Percentiles rank a stretch among this genome's conserved stretches.
phyloP scores from a whole-genome alignment of 2,113 vertebrate genomes.

The Macrotus californicus region DNA sequence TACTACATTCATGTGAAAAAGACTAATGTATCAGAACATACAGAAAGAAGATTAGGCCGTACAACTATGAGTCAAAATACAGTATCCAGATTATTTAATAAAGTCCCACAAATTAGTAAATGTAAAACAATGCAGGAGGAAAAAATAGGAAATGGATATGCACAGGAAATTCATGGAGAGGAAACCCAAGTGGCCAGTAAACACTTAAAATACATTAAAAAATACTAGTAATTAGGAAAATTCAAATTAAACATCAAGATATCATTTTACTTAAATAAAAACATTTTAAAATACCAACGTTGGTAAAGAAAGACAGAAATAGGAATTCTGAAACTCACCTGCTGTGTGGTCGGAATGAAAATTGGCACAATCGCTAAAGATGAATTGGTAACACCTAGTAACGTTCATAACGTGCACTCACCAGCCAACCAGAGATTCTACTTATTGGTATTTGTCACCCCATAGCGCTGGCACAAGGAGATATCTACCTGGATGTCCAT shows the following conservation, averaged over 20 bases:
- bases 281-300: not conserved
- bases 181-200: not conserved
- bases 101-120: not conserved
- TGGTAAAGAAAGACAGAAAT: not conserved
- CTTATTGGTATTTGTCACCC: not conserved
- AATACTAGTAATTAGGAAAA: not conserved
- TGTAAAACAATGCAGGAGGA: not conserved
- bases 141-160: not conserved
- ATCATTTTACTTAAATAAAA: not conserved
- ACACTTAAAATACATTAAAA: not conserved
- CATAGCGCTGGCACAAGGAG: not conserved
- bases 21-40: not conserved
- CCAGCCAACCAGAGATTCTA: not conserved
- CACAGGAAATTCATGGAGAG: not conserved
- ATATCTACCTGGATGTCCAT: not conserved
- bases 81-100: not conserved
- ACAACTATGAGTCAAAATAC: not conserved
- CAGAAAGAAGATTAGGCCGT: not conserved
- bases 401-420: not conserved
- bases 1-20: not conserved
- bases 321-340: not conserved
- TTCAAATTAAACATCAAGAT: not conserved
- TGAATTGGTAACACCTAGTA: not conserved
- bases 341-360: not conserved
- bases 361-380: not conserved